Evolutionary conservation across 2,888 invertebrate species (phyloP).

Genomic region (Caenorhabditis zanzibari): DNA sequence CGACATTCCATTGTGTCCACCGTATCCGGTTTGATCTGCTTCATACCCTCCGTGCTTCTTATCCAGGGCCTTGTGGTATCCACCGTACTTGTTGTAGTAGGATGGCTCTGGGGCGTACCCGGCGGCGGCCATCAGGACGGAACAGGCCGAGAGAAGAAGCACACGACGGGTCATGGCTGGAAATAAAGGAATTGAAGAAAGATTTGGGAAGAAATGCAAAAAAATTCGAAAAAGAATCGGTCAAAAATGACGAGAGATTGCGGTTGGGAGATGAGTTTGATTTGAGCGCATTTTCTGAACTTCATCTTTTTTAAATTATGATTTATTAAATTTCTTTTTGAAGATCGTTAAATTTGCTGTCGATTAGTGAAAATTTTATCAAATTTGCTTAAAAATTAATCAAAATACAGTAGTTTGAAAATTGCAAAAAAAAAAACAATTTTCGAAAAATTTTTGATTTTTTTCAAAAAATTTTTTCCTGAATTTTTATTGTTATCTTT

Average conservation of each 20-base stretch:
- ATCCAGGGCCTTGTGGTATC: conserved; percentile 54
- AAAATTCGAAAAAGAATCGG: not conserved
- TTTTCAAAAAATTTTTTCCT: no score
- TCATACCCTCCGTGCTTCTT: conserved; percentile 64
- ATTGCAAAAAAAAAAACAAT: not conserved
- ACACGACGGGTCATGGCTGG: conserved; percentile 61
- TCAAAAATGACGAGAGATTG: not conserved
- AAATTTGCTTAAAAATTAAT: not conserved
- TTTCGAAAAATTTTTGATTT: not conserved
- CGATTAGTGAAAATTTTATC: no score
- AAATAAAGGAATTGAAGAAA: conserved; percentile 6
- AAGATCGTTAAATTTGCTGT: no score
- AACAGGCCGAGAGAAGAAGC: conserved; percentile 54
- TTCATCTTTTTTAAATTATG: not conserved
- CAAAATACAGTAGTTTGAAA: not conserved
- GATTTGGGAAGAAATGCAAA: not conserved
- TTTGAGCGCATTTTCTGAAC: conserved; percentile 6
- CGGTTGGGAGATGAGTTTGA: no score
- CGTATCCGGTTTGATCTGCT: conserved; percentile 62
- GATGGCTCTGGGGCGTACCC: conserved; percentile 47
- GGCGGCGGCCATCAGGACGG: conserved; percentile 48
- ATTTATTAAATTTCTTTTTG: no score
- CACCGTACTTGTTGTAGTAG: conserved; percentile 63
- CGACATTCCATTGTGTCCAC: conserved; percentile 53
- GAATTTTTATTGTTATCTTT: no score